These are phyloP conservation scores for Herpailurus yagouaroundi DNA, from an alignment of 2,113 vertebrate species.

Conservation along the genomic window DNA sequence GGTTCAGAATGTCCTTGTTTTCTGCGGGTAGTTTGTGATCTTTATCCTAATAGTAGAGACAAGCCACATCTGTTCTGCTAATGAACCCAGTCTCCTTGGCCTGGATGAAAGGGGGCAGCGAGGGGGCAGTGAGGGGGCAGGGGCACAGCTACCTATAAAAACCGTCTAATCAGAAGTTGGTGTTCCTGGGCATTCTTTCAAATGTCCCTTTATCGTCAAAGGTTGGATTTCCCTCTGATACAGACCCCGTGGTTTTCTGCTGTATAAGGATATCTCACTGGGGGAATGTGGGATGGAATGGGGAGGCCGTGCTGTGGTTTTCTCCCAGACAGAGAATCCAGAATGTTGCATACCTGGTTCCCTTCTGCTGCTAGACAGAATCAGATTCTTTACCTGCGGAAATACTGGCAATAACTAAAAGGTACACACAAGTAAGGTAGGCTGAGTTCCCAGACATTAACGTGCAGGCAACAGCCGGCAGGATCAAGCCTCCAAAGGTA, in stretches of 20 bases:
- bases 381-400: constrained; percentile 14
- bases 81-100: constrained; percentile 34
- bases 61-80: constrained; percentile 61
- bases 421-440: background rate
- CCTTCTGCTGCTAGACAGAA: background rate
- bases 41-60: constrained; percentile 40
- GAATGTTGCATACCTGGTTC: background rate
- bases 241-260: background rate
- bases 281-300: background rate
- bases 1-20: constrained; percentile 52
- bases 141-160: background rate
- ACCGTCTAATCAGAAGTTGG: constrained; percentile 20
- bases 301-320: background rate
- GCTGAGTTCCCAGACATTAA: background rate
- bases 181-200: background rate
- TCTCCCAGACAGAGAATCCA: background rate
- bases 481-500: background rate
- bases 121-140: background rate
- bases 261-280: background rate
- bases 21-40: constrained; percentile 38
- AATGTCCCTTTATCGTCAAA: background rate
- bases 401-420: background rate
- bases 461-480: background rate
- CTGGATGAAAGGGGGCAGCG: background rate
- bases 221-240: background rate